These are phyloP conservation scores for Spinus olivaceus DNA, from an alignment of 2,797 vertebrate species.

Conservation along the genomic window DNA sequence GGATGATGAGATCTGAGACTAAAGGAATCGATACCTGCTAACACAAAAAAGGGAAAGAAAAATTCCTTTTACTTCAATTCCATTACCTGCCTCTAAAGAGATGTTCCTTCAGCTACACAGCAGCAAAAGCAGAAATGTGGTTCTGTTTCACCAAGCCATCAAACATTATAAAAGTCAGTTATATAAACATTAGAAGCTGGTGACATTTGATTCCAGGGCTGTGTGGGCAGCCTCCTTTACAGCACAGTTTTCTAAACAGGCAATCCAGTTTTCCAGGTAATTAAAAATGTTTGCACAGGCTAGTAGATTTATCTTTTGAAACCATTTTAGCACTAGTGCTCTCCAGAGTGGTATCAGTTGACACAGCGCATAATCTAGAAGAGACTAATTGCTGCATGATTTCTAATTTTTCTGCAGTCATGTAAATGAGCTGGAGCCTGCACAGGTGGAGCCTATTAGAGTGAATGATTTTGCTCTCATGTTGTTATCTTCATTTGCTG, in stretches of 20 bases:
- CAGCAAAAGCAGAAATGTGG: conserved; percentile 39
- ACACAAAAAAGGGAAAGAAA: neutral
- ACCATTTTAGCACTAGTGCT: conserved; percentile 80
- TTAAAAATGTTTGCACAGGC: conserved; percentile 84
- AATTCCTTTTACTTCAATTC: conserved; percentile 1
- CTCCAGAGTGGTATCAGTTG: conserved; percentile 84
- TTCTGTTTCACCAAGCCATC: conserved; percentile 73
- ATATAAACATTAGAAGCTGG: conserved; percentile 73
- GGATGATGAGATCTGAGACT: conserved; percentile 34
- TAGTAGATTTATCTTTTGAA: conserved; percentile 82
- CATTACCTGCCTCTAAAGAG: conserved; percentile 12
- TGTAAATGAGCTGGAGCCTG: conserved; percentile 80
- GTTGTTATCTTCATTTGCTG: conserved; percentile 83
- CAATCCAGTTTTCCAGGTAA: conserved; percentile 81
- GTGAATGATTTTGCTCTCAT: conserved; percentile 79
- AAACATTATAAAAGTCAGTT: conserved; percentile 76
- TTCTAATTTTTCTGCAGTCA: conserved; percentile 84
- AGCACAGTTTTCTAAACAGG: conserved; percentile 75
- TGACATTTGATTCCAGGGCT: conserved; percentile 75
- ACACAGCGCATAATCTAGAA: conserved; percentile 83
- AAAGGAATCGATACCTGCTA: conserved; percentile 35
- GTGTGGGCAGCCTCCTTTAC: conserved; percentile 74
- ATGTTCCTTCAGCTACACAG: conserved; percentile 49
- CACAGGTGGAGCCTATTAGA: conserved; percentile 83
- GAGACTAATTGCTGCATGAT: conserved; percentile 83